Conservation (phyloP, 2,888 invertebrate species). For the Eueremaeus valkanovi region DNA sequence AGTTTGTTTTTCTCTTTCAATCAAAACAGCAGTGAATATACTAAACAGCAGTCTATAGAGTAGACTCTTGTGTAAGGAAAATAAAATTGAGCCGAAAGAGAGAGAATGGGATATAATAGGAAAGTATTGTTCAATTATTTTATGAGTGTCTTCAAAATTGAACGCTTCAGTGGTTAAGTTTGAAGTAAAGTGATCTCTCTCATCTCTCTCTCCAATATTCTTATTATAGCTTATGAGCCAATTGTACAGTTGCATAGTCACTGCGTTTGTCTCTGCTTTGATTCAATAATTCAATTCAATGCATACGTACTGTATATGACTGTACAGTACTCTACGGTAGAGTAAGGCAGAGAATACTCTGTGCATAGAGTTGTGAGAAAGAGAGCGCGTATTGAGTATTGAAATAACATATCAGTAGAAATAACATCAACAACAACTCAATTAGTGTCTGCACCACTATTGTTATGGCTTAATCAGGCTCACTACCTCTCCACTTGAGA, state of each 20-base stretch:
- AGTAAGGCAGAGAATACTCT: not conserved
- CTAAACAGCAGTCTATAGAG: no score
- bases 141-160: not conserved
- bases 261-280: not conserved
- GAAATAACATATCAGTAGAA: conserved; percentile 32
- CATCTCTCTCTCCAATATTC: no score
- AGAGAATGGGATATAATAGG: not conserved
- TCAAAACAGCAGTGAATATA: no score
- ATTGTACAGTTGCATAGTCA: not conserved
- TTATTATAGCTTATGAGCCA: not conserved
- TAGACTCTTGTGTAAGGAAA: not conserved
- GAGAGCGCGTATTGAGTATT: conserved; percentile 15
- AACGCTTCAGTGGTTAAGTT: conserved; percentile 4
- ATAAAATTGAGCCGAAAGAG: not conserved
- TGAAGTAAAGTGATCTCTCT: conserved; percentile 30
- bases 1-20: no score
- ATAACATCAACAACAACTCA: conserved; percentile 34
- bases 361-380: not conserved
- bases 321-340: not conserved
- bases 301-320: not conserved
- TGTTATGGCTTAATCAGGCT: conserved; percentile 33
- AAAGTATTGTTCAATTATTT: conserved; percentile 5
- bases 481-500: conserved; percentile 34
- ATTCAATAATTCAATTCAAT: not conserved
- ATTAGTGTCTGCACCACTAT: conserved; percentile 25